phyloP scores from a whole-genome alignment of 2,797 vertebrate genomes.

The Spinus pinus region DNA sequence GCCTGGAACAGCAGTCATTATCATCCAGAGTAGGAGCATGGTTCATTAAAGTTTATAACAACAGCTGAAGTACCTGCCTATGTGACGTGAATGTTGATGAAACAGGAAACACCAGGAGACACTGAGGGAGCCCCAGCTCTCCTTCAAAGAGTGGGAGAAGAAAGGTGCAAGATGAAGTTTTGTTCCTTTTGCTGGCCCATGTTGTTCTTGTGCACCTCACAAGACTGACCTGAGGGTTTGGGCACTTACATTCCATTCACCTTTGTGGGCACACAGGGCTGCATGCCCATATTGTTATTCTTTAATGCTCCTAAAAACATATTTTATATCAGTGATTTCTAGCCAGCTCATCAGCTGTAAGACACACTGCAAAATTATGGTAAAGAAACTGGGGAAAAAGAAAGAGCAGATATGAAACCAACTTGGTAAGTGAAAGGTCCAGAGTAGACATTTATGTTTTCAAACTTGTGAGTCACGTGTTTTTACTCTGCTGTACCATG shows the following conservation, averaged over 20 bases:
- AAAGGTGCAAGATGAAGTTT: neutral
- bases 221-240: neutral
- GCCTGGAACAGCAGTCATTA: conserved; percentile 12
- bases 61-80: neutral
- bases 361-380: neutral
- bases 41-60: neutral
- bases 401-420: neutral
- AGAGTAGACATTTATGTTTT: neutral
- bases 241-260: neutral
- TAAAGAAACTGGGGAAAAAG: fast-evolving
- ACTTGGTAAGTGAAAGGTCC: neutral
- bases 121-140: neutral
- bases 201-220: neutral
- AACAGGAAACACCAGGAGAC: neutral
- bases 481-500: neutral
- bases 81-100: conserved; percentile 1
- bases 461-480: neutral
- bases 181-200: neutral
- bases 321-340: conserved; percentile 18
- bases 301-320: neutral
- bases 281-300: neutral
- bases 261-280: neutral
- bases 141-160: neutral
- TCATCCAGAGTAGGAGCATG: neutral
- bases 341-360: neutral